These are phyloP conservation scores for Halesus radiatus DNA, from an alignment of 1,140 invertebrate species.

Conservation along the genomic window DNA sequence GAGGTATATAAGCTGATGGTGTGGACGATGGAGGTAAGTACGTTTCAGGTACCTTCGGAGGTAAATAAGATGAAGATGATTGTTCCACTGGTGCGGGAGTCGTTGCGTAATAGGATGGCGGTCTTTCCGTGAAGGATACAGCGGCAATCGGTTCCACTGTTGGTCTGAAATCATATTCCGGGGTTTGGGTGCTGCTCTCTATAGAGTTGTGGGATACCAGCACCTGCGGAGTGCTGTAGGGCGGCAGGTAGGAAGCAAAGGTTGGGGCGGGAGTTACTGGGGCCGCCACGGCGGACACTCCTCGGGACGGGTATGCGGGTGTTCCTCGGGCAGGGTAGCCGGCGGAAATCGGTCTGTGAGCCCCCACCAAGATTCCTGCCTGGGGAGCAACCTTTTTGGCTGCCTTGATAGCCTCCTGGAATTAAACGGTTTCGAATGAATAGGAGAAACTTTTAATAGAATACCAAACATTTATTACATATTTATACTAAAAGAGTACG, in stretches of 20 bases:
- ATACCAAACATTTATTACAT: neutral
- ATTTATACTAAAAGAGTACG: neutral
- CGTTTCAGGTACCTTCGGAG: slow-evolving; percentile 4
- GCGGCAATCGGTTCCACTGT: slow-evolving; percentile 65
- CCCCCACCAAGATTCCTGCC: slow-evolving; percentile 72
- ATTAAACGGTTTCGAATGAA: slow-evolving; percentile 1
- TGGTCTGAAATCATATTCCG: slow-evolving; percentile 63
- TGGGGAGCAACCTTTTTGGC: slow-evolving; percentile 79
- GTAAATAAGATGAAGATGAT: slow-evolving; percentile 24
- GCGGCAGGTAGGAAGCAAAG: slow-evolving; percentile 58
- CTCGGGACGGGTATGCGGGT: slow-evolving; percentile 59
- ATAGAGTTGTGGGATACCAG: slow-evolving; percentile 68
- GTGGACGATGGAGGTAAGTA: slow-evolving; percentile 21
- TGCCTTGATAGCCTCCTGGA: slow-evolving; percentile 76
- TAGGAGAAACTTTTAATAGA: no score
- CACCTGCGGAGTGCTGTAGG: slow-evolving; percentile 62
- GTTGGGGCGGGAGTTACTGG: slow-evolving; percentile 61
- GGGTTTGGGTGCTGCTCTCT: slow-evolving; percentile 61
- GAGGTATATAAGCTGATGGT: neutral
- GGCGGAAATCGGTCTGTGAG: slow-evolving; percentile 55
- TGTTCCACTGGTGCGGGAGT: slow-evolving; percentile 16
- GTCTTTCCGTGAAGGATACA: slow-evolving; percentile 59
- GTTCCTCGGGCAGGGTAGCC: slow-evolving; percentile 60
- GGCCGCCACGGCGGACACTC: slow-evolving; percentile 58
- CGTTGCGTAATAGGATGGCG: slow-evolving; percentile 60